phyloP scores from a whole-genome alignment of 30 jellyfish, hydroid and myxozoan genomes.

The Turritopsis rubra region DNA sequence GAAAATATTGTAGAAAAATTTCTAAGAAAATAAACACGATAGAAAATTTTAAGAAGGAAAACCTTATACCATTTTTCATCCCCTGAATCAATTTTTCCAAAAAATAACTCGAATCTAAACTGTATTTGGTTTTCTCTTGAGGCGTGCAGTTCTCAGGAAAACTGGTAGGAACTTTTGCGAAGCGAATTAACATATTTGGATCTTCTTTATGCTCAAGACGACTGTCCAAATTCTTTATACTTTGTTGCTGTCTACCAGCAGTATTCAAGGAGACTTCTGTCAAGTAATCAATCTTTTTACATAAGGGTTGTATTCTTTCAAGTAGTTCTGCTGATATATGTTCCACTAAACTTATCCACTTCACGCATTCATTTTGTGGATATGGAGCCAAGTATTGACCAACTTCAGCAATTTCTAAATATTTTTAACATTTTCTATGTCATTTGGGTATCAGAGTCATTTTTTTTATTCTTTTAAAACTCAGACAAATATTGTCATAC shows the following conservation, averaged over 20 bases:
- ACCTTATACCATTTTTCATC: constrained; percentile 6
- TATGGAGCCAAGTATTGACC: constrained; percentile 58
- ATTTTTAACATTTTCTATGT: background rate
- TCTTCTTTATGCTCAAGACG: constrained; percentile 9
- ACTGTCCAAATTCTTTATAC: constrained; percentile 13
- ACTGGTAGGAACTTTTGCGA: constrained; percentile 48
- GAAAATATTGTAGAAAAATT: background rate
- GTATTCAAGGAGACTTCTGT: constrained; percentile 52
- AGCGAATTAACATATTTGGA: background rate
- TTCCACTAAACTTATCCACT: constrained; percentile 47
- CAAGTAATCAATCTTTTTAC: constrained; percentile 40
- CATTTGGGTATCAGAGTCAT: background rate
- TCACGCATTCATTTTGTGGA: constrained; percentile 51
- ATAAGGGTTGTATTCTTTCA: constrained; percentile 48
- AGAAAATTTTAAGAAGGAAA: background rate
- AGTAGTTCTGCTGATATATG: constrained; percentile 38
- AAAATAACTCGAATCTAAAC: constrained; percentile 51
- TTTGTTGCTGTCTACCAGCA: background rate
- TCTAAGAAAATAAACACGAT: background rate
- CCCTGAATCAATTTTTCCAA: constrained; percentile 26
- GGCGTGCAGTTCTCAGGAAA: constrained; percentile 58
- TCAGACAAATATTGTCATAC: background rate
- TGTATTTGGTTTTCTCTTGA: constrained; percentile 41
- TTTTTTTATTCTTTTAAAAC: background rate
- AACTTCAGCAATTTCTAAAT: constrained; percentile 30